These are phyloP conservation scores for Coregonus clupeaformis DNA, from an alignment of 2,113 vertebrate species.

Conservation along the genomic window DNA sequence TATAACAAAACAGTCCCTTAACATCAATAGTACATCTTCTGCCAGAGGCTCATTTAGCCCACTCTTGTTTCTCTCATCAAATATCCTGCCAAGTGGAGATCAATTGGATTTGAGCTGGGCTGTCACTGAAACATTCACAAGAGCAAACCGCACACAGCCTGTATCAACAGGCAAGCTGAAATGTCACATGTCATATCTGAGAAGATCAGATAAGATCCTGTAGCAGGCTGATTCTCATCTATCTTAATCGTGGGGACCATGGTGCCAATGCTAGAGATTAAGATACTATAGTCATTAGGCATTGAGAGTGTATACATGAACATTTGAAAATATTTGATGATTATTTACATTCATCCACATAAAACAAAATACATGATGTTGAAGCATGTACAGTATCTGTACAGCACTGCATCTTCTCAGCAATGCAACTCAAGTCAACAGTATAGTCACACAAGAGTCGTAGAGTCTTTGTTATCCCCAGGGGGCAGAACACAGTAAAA, in stretches of 20 bases:
- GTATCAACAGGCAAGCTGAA: constrained; percentile 50
- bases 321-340: no score
- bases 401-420: no score
- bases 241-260: neutral
- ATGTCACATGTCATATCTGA: constrained; percentile 36
- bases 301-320: neutral
- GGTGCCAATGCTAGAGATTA: neutral
- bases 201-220: constrained; percentile 36
- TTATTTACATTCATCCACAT: neutral
- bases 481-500: no score
- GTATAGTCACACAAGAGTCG: no score
- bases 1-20: neutral
- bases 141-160: constrained; percentile 55
- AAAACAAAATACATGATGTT: no score
- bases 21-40: neutral
- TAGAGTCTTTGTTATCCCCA: no score
- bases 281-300: neutral
- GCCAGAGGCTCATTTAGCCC: neutral
- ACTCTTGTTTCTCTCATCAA: constrained; percentile 14
- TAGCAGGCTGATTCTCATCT: neutral
- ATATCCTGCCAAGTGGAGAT: constrained; percentile 44
- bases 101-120: constrained; percentile 19
- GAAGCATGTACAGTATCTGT: no score
- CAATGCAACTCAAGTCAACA: no score
- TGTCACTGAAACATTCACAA: constrained; percentile 54